These are phyloP conservation scores for Temnothorax rugatulus DNA, from an alignment of 2,888 invertebrate species.

Conservation along the genomic window DNA sequence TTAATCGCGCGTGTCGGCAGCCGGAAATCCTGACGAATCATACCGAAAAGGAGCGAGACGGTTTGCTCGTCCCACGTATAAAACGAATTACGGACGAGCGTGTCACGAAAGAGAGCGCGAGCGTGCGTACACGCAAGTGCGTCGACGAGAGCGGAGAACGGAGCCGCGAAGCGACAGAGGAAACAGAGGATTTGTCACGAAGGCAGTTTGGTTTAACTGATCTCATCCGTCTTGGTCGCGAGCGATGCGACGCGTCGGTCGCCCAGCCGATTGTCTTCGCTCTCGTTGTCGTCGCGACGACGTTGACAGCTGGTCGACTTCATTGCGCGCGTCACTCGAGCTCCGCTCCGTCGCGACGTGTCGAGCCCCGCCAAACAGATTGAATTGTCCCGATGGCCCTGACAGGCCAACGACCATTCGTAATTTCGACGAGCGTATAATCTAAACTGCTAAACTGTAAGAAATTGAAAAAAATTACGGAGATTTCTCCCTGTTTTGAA, in stretches of 20 bases:
- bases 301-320: conserved; percentile 54
- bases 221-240: conserved; percentile 85
- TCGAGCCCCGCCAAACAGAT: conserved; percentile 55
- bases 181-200: conserved; percentile 85
- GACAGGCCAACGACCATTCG: conserved; percentile 63
- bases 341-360: conserved; percentile 20
- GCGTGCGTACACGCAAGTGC: conserved; percentile 64
- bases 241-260: conserved; percentile 70
- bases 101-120: conserved; percentile 41
- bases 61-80: conserved; percentile 61
- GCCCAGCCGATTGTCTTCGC: conserved; percentile 64
- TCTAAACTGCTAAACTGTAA: neutral
- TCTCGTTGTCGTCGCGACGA: conserved; percentile 65
- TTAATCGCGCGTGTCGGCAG: conserved; percentile 53
- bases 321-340: conserved; percentile 59
- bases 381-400: conserved; percentile 69
- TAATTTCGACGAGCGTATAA: conserved; percentile 34
- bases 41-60: conserved; percentile 47
- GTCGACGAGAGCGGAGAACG: conserved; percentile 59
- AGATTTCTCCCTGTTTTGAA: neutral
- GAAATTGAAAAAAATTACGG: neutral
- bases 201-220: conserved; percentile 86
- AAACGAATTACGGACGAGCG: conserved; percentile 55
- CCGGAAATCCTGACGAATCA: conserved; percentile 70
- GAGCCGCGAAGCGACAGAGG: conserved; percentile 80